phyloP scores from a whole-genome alignment of 2,888 invertebrate species.

The Mongoloraphidia duomilia region DNA sequence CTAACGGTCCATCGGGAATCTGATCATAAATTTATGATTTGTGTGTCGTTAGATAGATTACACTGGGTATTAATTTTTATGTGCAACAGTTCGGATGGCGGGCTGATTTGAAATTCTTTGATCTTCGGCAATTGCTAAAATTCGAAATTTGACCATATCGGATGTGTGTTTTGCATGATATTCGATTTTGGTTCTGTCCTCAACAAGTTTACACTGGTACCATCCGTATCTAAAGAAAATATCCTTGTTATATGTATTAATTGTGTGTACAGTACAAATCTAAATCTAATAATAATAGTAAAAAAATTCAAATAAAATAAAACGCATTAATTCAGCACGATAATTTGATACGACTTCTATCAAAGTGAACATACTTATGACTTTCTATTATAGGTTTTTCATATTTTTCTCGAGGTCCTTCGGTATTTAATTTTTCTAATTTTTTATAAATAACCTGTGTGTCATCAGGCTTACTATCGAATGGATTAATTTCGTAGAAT shows the following conservation, averaged over 20 bases:
- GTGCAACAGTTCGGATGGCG: too few species aligned
- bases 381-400: slow-evolving; percentile 25
- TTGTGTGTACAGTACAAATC: too few species aligned
- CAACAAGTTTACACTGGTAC: slow-evolving; percentile 27
- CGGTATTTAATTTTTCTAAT: slow-evolving; percentile 20
- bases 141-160: slow-evolving; percentile 30
- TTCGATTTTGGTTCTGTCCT: slow-evolving; percentile 17
- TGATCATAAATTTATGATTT: too few species aligned
- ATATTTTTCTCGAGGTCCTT: slow-evolving; percentile 23
- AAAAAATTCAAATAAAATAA: too few species aligned
- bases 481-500: slow-evolving; percentile 20
- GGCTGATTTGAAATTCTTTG: slow-evolving; percentile 10
- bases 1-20: too few species aligned
- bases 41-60: too few species aligned
- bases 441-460: slow-evolving; percentile 19
- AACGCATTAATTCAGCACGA: too few species aligned
- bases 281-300: too few species aligned
- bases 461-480: slow-evolving; percentile 11
- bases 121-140: slow-evolving; percentile 28
- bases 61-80: too few species aligned
- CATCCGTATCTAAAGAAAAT: slow-evolving; percentile 29
- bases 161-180: slow-evolving; percentile 35
- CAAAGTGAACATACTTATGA: slow-evolving; percentile 21
- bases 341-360: too few species aligned
- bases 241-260: too few species aligned